Evolutionary conservation across 2,113 vertebrate genomes (phyloP).

Genomic region (Octodon degus): DNA sequence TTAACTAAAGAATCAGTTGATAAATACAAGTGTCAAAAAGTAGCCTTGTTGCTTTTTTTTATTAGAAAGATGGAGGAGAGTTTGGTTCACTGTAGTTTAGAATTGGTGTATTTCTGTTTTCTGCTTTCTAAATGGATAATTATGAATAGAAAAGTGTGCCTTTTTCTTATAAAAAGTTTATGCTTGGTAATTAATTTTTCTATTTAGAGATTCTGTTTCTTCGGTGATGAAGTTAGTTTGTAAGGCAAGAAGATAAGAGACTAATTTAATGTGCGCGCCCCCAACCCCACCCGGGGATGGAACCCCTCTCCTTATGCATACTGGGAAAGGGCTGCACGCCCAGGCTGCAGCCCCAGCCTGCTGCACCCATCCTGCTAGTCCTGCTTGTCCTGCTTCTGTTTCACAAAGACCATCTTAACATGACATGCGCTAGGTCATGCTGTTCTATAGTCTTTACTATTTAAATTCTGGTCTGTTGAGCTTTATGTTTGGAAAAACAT

Average conservation of each 20-base stretch:
- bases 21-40: not conserved
- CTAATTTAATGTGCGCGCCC: not conserved
- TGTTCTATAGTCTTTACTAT: slow-evolving; percentile 14
- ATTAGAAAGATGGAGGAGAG: slow-evolving; percentile 21
- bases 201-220: slow-evolving; percentile 12
- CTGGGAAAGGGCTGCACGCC: not conserved
- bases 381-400: not conserved
- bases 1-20: slow-evolving; percentile 42
- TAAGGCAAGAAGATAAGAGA: not conserved
- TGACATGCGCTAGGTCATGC: not conserved
- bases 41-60: not conserved
- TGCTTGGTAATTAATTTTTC: slow-evolving; percentile 18
- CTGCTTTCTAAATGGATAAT: slow-evolving; percentile 48
- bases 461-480: slow-evolving; percentile 35
- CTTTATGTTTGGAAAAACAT: not conserved
- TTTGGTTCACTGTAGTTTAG: slow-evolving; percentile 39
- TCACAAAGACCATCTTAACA: not conserved
- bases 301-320: not conserved
- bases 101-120: slow-evolving; percentile 5
- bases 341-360: not conserved
- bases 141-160: slow-evolving; percentile 2
- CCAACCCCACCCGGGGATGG: too few relatives aligned
- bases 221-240: slow-evolving; percentile 11
- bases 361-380: not conserved
- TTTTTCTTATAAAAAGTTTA: slow-evolving; percentile 56